Evolutionary conservation across 2,113 vertebrate species (phyloP), one percentile per base, ranked within the genome.

Genomic region (Parus major): DNA sequence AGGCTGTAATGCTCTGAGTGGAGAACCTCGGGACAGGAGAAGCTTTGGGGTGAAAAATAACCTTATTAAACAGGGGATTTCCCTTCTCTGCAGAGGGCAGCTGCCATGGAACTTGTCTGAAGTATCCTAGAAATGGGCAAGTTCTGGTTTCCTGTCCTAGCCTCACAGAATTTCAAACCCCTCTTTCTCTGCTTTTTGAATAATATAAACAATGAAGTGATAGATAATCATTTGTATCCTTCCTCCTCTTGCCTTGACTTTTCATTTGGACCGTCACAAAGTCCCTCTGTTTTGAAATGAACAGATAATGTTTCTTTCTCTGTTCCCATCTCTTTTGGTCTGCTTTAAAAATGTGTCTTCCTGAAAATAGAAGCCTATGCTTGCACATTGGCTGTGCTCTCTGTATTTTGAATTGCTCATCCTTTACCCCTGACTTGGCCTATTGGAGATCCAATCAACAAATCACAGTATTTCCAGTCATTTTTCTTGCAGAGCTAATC

Each of bases 281-380:
- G 66, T 82, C 59, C 35, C 56, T 91, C 86, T 94, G 66, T 93
- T 82, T 88, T 86, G 83, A 73, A 59, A 56, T 66, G 53, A 82
- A 93, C 63, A 64, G 83, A 83, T 82, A n/a, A n/a, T 87, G 33
- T n/a, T 95, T 95, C 72, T 85, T 65, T 91, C 68, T 78, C 79
- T 89, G 44, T 72, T 50, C 46, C 46, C 42, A 52, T 93, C 87
- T 80, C 57, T 84, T 93, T 79, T 72, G 42, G 65, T 86, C 88
- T 82, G 65, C 44, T 29, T 73, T 86, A 71, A 78, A 93, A 85
- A 83, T 82, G 57, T 72, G n/a, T 91, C 55, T 66, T 70, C 84
- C 77, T 95, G 69, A 94, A 91, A 93, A 94, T 3, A 92, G 83
- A 91, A 96, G 57, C 29, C 44, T 88, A 72, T 94, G 31, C 87